A percentile compares a stretch with the other conserved stretches of the same genome.
Evolutionary conservation across 2,797 vertebrate species (phyloP).

Genomic region (Propithecus perrieri): DNA sequence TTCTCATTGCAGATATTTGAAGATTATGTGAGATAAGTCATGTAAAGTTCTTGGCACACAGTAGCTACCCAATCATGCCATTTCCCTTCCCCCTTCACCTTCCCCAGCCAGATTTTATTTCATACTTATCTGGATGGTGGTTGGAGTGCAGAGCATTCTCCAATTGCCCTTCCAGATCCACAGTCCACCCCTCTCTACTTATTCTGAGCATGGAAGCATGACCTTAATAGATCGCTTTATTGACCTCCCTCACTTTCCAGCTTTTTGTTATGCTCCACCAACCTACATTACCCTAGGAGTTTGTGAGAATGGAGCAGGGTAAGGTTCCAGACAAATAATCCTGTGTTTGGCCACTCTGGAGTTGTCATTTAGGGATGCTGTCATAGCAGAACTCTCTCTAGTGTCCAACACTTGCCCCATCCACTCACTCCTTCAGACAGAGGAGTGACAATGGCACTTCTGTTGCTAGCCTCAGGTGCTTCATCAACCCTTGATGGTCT

Average conservation of each 20-base stretch:
- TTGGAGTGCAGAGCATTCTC: neutral
- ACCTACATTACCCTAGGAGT: no score
- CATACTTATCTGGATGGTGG: neutral
- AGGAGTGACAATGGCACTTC: neutral
- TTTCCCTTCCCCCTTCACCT: neutral
- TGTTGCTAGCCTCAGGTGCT: neutral
- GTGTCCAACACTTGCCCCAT: neutral
- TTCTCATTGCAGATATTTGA: neutral
- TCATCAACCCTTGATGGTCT: neutral
- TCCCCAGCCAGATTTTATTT: neutral
- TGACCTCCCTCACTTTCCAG: neutral
- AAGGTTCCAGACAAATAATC: neutral
- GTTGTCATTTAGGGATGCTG: neutral
- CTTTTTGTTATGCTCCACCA: neutral
- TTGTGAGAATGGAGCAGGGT: fast-evolving
- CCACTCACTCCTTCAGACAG: neutral
- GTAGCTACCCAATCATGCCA: fast-evolving
- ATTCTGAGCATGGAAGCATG: neutral
- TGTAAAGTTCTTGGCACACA: neutral
- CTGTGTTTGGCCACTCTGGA: no score
- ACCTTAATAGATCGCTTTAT: neutral
- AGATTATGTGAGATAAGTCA: neutral
- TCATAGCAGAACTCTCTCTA: neutral
- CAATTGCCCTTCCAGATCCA: neutral
- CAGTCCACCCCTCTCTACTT: neutral